phyloP scores from a whole-genome alignment of 2,113 vertebrate species.

The Leptosomus discolor region DNA sequence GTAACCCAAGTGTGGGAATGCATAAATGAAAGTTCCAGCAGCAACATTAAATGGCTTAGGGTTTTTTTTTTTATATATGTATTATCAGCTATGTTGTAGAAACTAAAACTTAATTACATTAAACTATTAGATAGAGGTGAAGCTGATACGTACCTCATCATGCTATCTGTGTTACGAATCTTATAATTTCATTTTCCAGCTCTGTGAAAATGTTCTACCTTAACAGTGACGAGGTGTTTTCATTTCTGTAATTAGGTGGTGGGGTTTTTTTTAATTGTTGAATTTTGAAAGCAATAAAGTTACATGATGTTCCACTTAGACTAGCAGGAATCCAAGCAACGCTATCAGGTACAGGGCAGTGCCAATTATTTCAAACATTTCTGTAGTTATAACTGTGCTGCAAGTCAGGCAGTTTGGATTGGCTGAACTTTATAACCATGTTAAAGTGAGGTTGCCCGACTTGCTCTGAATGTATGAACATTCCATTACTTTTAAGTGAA shows the following conservation, averaged over 20 bases:
- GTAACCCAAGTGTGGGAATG: neutral
- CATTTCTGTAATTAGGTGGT: neutral
- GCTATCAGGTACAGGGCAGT: neutral
- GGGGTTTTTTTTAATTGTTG: neutral
- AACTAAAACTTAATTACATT: neutral
- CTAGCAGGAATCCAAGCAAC: neutral
- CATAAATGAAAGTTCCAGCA: neutral
- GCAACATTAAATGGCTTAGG: neutral
- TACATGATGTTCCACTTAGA: neutral
- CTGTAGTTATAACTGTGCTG: neutral
- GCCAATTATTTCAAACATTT: neutral
- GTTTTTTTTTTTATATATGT: neutral
- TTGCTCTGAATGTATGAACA: neutral
- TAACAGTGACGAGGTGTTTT: neutral
- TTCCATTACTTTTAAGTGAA: neutral
- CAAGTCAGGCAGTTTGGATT: neutral
- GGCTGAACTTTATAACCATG: neutral
- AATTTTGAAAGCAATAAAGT: neutral
- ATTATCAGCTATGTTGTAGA: neutral
- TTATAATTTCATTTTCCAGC: neutral
- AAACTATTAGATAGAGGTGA: neutral
- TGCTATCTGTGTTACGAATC: neutral
- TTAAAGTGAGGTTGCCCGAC: neutral
- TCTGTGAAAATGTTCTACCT: neutral
- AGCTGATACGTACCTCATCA: rapidly evolving